Evolutionary conservation across 2,797 vertebrate genomes (phyloP), one percentile per base, ranked within the genome.

Genomic region (Enoplosus armatus): DNA sequence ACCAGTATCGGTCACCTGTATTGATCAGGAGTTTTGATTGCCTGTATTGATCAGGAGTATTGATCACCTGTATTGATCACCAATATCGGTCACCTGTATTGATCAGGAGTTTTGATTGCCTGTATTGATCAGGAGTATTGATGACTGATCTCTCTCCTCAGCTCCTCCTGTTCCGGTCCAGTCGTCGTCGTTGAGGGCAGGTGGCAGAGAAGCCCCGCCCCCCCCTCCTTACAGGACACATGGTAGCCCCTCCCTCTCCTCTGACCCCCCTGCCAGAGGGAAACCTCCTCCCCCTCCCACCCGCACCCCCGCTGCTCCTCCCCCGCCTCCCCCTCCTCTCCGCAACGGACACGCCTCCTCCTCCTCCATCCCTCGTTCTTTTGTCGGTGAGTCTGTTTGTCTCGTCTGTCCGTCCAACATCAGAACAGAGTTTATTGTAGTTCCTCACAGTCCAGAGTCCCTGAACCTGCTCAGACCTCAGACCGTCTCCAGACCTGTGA

Each of bases 321-420:
- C 96, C 0, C 97, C 97, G 0, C 96, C 96, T 1, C 97, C 97
- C 0, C 98, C 97, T 0, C 97, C 97, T 0, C 82, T 97, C 78
- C 96, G 97, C 41, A 98, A 98, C 1, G 97, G 97, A 77, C 97
- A 97, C 93, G 92, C 96, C 64, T 92, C 96, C 81, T 92, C 97
- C 80, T 94, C 96, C 72, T 93, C 96, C 82, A 88, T 95, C 4
- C 95, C 97, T 82, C 96, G 96, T 48, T 96, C 96, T 0, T 97
- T 97, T 77, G 93, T 95, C 75, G 98, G 98, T 98, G 93, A 97
- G 97, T 94, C 27, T 12, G 26, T 41, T 16, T 5, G 39, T 54
- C 15, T 27, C 14, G 1, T 8, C 18, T 3, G 3, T 41, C 26
- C 6, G 0, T 33, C 27, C 47, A 4, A 27, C 7, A 27, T 11